Percentiles rank a stretch among this genome's conserved stretches.
phyloP scores from a whole-genome alignment of 2,888 invertebrate species.

The Gryllus longicercus region DNA sequence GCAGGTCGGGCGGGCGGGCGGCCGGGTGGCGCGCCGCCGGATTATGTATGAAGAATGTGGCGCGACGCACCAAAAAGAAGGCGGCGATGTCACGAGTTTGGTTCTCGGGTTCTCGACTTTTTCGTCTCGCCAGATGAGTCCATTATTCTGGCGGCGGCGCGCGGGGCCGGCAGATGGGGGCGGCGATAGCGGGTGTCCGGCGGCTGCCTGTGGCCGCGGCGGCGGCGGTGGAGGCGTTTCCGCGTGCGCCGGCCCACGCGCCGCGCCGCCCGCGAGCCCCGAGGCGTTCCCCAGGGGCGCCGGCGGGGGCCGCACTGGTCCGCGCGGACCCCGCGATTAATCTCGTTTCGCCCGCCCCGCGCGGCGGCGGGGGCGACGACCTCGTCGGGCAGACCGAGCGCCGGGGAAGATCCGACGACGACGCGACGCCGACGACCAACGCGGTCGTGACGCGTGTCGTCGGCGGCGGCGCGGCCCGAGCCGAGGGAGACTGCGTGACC shows the following conservation, averaged over 20 bases:
- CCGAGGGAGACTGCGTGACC: too few relatives aligned
- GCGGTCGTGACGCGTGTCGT: neutral
- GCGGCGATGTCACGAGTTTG: conserved; percentile 6
- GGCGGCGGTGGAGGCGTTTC: neutral
- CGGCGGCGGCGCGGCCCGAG: neutral
- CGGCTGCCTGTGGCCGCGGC: neutral
- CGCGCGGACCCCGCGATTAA: neutral
- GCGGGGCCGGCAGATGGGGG: conserved; percentile 8
- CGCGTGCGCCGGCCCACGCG: neutral
- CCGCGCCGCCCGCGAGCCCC: neutral
- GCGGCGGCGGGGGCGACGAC: conserved; percentile 5
- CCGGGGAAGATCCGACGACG: neutral
- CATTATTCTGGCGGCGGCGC: neutral
- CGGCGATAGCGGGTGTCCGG: neutral
- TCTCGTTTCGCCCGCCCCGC: neutral
- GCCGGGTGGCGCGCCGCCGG: too few relatives aligned
- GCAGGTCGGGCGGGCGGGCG: too few relatives aligned
- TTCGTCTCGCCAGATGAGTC: conserved; percentile 8
- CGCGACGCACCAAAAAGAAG: neutral
- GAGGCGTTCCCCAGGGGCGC: neutral
- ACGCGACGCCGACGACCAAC: neutral
- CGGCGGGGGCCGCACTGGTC: neutral
- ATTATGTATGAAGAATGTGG: neutral
- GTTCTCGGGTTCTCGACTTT: conserved; percentile 2
- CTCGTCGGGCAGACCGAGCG: neutral